Conservation (phyloP, 2,797 vertebrate genomes). For the Selene dorsalis region DNA sequence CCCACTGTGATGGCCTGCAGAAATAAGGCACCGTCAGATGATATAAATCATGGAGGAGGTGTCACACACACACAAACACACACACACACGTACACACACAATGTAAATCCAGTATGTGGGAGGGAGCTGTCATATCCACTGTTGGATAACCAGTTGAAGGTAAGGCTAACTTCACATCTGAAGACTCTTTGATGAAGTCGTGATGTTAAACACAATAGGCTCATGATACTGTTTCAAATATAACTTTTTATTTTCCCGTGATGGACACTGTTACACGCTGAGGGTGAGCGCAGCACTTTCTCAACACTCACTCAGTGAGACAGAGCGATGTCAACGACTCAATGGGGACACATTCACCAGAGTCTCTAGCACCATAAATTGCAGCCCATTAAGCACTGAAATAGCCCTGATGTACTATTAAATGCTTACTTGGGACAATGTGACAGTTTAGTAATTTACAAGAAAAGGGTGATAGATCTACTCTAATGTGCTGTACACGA, state of each 20-base stretch:
- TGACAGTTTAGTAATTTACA: constrained; percentile 47
- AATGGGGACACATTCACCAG: constrained; percentile 16
- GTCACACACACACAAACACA: constrained; percentile 43
- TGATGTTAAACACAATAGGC: constrained; percentile 49
- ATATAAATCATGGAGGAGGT: constrained; percentile 71
- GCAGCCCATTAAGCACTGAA: constrained; percentile 38
- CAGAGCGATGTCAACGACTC: constrained; percentile 32
- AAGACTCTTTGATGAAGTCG: constrained; percentile 40
- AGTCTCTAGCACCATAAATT: constrained; percentile 41
- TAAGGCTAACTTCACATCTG: constrained; percentile 47
- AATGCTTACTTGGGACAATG: constrained; percentile 44
- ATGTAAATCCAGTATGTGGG: constrained; percentile 59
- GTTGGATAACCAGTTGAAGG: constrained; percentile 61
- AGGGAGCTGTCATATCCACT: constrained; percentile 64
- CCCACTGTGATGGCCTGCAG: constrained; percentile 65
- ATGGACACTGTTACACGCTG: constrained; percentile 1
- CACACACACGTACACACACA: constrained; percentile 36
- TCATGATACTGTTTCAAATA: constrained; percentile 25
- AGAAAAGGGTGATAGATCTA: constrained; percentile 32
- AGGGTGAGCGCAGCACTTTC: constrained; percentile 16
- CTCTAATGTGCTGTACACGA: constrained; percentile 35
- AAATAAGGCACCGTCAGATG: constrained; percentile 70
- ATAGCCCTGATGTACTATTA: constrained; percentile 40
- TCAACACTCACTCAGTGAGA: constrained; percentile 18
- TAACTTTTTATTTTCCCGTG: constrained; percentile 18